Percentiles rank a stretch among this genome's conserved stretches.
Evolutionary conservation across 2,888 invertebrate genomes (phyloP).

Genomic region (Ptilodon capucinus): DNA sequence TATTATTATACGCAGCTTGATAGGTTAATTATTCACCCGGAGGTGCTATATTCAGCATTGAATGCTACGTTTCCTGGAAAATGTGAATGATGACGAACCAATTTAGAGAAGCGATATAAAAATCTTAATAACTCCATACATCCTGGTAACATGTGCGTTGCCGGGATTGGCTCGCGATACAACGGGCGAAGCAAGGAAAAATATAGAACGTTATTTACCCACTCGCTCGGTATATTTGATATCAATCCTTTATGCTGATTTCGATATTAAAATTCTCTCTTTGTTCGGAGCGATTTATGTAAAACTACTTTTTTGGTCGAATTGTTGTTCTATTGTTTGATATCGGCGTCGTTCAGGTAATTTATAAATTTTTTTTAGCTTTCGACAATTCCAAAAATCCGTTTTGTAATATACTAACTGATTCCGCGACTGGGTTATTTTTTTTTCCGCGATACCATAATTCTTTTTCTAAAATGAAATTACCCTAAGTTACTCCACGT

Average conservation of each 20-base stretch:
- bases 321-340: constrained; percentile 6
- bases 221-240: constrained; percentile 27
- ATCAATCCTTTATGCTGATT: constrained; percentile 38
- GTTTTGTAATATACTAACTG: too few relatives aligned
- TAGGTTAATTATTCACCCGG: too few relatives aligned
- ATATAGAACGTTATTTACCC: constrained; percentile 20
- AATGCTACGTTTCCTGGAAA: too few relatives aligned
- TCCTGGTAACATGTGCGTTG: constrained; percentile 4
- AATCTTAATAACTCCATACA: not conserved
- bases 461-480: too few relatives aligned
- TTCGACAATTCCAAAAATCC: too few relatives aligned
- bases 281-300: constrained; percentile 15
- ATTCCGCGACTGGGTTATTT: too few relatives aligned
- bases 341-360: not conserved
- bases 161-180: constrained; percentile 22
- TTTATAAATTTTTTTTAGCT: too few relatives aligned
- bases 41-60: too few relatives aligned
- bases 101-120: not conserved
- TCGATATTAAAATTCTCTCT: constrained; percentile 33
- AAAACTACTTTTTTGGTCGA: constrained; percentile 10
- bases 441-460: too few relatives aligned
- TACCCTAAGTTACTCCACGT: too few relatives aligned
- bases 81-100: not conserved
- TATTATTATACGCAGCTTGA: too few relatives aligned
- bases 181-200: constrained; percentile 12